Conservation (phyloP, 1,140 invertebrate genomes). For the Sitobion miscanthi region DNA sequence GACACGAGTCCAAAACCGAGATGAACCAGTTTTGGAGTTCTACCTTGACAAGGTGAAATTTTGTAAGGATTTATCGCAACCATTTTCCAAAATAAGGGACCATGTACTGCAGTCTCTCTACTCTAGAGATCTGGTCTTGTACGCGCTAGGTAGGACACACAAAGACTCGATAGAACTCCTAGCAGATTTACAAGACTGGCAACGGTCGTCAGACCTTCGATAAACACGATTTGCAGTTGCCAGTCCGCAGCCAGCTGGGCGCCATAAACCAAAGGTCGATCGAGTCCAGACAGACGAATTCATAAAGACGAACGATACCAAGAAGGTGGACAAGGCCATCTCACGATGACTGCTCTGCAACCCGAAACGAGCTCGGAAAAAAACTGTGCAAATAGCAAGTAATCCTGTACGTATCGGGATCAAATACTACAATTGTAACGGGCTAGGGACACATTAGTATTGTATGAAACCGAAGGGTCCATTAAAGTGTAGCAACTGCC, state of each 20-base stretch:
- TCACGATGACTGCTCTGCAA: not conserved
- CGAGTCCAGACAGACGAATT: not conserved
- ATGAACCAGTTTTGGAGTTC: not conserved
- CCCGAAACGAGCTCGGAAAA: not conserved
- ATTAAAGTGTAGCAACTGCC: not conserved
- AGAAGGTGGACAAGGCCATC: too few relatives aligned
- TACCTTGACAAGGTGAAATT: not conserved
- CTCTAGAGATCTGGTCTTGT: not conserved
- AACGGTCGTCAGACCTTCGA: not conserved
- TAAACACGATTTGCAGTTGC: not conserved
- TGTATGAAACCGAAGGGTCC: not conserved
- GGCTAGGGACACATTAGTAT: not conserved
- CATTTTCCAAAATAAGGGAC: not conserved
- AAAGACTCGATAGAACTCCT: not conserved
- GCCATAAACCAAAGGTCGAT: not conserved
- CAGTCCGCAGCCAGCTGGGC: too few relatives aligned
- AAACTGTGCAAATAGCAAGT: not conserved
- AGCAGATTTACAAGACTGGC: not conserved
- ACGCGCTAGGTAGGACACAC: not conserved
- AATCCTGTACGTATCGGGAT: not conserved
- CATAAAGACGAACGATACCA: too few relatives aligned
- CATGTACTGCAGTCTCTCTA: not conserved
- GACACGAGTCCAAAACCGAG: not conserved
- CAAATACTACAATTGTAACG: not conserved
- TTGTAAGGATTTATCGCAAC: not conserved